Evolutionary conservation across 1,140 invertebrate species (phyloP).

Genomic region (Rhagoletis pomonella): DNA sequence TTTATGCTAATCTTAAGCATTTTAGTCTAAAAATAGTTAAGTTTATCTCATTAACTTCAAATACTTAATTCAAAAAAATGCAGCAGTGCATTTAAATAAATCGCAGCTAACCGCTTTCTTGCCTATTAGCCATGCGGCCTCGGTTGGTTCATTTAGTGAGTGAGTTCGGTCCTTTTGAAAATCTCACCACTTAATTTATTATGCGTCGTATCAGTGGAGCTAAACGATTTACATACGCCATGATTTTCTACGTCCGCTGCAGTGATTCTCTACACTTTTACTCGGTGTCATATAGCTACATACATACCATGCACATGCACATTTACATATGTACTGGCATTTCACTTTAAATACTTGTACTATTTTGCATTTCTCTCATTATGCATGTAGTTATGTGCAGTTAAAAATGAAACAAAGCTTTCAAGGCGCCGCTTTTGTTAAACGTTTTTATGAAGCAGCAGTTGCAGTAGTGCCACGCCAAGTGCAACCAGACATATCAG

Average conservation of each 20-base stretch:
- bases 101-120: not conserved
- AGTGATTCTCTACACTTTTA: constrained; percentile 42
- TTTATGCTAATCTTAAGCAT: no score
- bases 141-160: not conserved
- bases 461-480: not conserved
- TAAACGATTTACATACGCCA: constrained; percentile 6
- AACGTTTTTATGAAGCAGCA: not conserved
- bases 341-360: no score
- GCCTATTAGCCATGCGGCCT: not conserved
- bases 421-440: not conserved
- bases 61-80: constrained; percentile 4
- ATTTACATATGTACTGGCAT: not conserved
- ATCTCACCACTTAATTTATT: constrained; percentile 12
- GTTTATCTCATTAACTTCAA: not conserved
- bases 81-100: not conserved
- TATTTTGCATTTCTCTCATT: no score
- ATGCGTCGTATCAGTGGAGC: not conserved
- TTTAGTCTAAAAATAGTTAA: not conserved
- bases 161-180: constrained; percentile 39
- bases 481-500: not conserved
- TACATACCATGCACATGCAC: not conserved
- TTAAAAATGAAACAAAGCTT: constrained; percentile 15
- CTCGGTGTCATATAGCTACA: not conserved
- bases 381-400: not conserved
- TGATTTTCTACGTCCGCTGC: constrained; percentile 9